phyloP scores from a whole-genome alignment of 2,113 vertebrate species.

The Macrotus californicus region DNA sequence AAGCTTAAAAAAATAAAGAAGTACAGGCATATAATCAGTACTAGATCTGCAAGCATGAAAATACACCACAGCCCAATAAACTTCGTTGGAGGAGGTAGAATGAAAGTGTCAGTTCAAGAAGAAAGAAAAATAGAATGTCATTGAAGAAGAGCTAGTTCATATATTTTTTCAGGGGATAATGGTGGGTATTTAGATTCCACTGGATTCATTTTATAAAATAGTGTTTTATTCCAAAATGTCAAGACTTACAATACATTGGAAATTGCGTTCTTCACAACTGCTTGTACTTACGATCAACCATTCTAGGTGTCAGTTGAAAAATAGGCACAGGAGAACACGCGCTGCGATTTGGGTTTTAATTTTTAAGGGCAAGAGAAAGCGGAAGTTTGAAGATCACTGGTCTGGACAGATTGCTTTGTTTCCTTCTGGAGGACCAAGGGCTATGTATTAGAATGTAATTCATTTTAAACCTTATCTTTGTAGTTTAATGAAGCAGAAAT shows the following conservation, averaged over 20 bases:
- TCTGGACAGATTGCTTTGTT: neutral
- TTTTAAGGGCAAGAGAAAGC: neutral
- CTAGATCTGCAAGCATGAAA: neutral
- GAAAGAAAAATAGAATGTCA: neutral
- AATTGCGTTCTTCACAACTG: neutral
- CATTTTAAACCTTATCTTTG: neutral
- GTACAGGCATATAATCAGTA: neutral
- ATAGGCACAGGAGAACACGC: neutral
- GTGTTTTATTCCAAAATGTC: neutral
- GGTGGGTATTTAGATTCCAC: neutral
- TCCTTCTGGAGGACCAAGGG: neutral
- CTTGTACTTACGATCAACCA: neutral
- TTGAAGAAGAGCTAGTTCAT: neutral
- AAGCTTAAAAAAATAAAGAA: too few relatives aligned
- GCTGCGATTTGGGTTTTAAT: neutral
- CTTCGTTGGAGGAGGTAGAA: neutral
- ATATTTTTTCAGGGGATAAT: neutral
- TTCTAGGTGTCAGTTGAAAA: neutral
- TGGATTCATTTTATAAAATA: neutral
- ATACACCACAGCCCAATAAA: neutral
- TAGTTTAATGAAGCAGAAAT: neutral
- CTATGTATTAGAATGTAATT: neutral
- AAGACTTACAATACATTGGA: neutral
- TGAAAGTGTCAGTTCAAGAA: neutral
- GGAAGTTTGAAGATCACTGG: too few relatives aligned